These are phyloP conservation scores for Drosophila nannoptera DNA, from an alignment of 1,140 invertebrate species.

Conservation along the genomic window DNA sequence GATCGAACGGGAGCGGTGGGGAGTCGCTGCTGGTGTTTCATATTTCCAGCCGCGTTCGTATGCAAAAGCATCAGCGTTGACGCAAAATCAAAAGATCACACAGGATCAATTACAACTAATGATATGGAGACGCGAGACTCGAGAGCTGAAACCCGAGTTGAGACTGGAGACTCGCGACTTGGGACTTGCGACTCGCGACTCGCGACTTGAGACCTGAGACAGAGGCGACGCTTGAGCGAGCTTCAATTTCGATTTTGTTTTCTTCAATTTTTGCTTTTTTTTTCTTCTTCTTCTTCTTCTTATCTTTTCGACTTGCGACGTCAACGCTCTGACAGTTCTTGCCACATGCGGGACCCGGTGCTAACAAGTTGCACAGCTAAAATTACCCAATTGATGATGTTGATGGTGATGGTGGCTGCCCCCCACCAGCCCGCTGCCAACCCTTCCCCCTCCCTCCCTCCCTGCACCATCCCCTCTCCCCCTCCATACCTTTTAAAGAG, in stretches of 20 bases:
- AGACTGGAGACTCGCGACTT: constrained; percentile 7
- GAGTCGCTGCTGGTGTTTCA: constrained; percentile 56
- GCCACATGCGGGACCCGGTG: constrained; percentile 66
- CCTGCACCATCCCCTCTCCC: not conserved
- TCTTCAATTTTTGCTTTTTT: not conserved
- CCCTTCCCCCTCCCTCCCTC: not conserved
- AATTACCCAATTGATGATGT: constrained; percentile 70
- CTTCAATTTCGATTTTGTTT: constrained; percentile 7
- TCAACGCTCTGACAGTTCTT: constrained; percentile 39
- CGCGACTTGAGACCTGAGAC: not conserved
- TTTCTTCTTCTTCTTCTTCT: constrained; percentile 3
- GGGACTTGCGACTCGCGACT: constrained; percentile 11
- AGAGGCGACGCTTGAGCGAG: constrained; percentile 3
- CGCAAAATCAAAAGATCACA: constrained; percentile 77
- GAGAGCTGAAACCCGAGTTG: constrained; percentile 4
- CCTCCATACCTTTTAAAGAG: not conserved
- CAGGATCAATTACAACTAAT: constrained; percentile 78
- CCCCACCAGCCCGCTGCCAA: not conserved
- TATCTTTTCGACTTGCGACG: constrained; percentile 42
- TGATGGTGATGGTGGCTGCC: constrained; percentile 6
- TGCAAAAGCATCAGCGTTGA: constrained; percentile 68
- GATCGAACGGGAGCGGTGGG: not conserved
- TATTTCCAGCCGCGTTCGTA: constrained; percentile 10
- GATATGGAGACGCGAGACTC: constrained; percentile 56
- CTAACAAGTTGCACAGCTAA: constrained; percentile 69